A percentile compares a stretch with the other conserved stretches of the same genome.
These are phyloP conservation scores for Tupaia tana DNA, from an alignment of 2,113 vertebrate genomes.

Conservation along the genomic window DNA sequence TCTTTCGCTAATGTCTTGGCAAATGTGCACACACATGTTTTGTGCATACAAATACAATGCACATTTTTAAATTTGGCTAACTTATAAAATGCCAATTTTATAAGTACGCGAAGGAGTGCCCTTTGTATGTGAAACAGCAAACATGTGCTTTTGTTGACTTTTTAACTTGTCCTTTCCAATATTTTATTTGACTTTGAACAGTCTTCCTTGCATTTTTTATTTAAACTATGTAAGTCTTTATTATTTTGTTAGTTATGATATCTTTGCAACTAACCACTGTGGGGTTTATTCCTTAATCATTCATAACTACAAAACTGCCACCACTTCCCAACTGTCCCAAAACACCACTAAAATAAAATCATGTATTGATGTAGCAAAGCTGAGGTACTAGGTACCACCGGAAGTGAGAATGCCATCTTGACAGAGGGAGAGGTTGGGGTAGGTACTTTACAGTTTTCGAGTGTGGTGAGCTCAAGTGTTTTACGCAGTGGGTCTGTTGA, in stretches of 20 bases:
- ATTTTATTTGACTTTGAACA: not conserved
- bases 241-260: not conserved
- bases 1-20: not conserved
- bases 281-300: not conserved
- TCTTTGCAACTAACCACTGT: not conserved
- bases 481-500: too few relatives aligned
- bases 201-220: not conserved
- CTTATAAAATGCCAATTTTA: not conserved
- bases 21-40: not conserved
- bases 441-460: too few relatives aligned
- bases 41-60: not conserved
- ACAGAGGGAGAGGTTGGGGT: too few relatives aligned
- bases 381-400: too few relatives aligned
- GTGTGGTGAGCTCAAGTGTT: too few relatives aligned
- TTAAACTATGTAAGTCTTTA: not conserved
- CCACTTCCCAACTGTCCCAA: not conserved
- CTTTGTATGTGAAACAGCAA: not conserved
- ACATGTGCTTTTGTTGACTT: not conserved
- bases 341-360: not conserved
- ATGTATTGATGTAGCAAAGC: too few relatives aligned
- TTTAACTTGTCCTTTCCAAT: not conserved
- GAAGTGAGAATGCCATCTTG: too few relatives aligned
- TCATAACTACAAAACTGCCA: not conserved
- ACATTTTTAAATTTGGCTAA: not conserved
- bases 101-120: not conserved